Base-by-base conservation (phyloP, 1,140 invertebrate genomes). In the Bilobella aurantiaca region DNA sequence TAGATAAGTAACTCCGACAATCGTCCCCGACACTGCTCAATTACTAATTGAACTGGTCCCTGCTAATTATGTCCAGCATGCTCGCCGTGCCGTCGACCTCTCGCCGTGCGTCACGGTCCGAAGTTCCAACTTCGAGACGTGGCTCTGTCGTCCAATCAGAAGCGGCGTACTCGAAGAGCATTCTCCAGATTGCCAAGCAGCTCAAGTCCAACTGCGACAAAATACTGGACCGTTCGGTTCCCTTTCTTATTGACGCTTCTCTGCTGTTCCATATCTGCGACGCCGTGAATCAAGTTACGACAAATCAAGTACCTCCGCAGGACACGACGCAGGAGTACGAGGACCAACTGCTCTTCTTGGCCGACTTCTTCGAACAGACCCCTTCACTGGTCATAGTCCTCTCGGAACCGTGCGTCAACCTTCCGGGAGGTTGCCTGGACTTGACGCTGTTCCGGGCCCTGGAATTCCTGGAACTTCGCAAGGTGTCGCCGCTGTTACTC, bases 351-450 rank as follows among this genome's bases (percentile, higher is more conserved):
- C 30, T 70, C 47, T 72, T 72, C 56, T 25, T 73, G 1, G 46
- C 62, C 1, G 71, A 73, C 56, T 60, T 73, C 25, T 69, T 70
- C 56, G 58, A 65, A 14, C 69, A 70, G n/a, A 73, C 68, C 8
- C 71, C 71, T n/a, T 64, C 68, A 29, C 59, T 73, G 8, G 66
- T 64, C 37, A 64, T 72, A 3, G 42, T 30, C 1, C 31, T 62
- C 14, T 59, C 69, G 0, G 3, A 67, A 63, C 49, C n/a, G n/a
- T n/a, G 29, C 23, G 18, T 27, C 62, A 1, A 58, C 49, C 49
- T 34, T 56, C 34, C 47, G 12, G 46, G 47, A 16, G 47, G 42
- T 14, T 31, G 64, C 5, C 61, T 70, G 8, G 71, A 73, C 57
- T 46, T 73, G 21, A 61, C 25, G 16, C 58, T 58, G 18, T 73